Evolutionary conservation across 2,888 invertebrate species (phyloP).

Genomic region (Seladonia tumulorum): DNA sequence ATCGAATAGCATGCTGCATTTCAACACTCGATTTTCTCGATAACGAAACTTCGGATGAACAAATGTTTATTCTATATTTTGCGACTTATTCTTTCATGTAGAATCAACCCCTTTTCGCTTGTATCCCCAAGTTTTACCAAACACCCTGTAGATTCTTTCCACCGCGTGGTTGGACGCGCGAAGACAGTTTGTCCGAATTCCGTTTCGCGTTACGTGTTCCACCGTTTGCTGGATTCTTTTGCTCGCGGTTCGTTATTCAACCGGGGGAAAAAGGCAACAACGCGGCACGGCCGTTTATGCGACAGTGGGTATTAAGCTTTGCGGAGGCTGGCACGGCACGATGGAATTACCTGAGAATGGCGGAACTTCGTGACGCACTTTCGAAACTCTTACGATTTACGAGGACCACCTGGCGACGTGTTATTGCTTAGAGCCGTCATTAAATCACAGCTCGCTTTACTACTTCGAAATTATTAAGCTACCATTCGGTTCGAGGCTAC

Average conservation of each 20-base stretch:
- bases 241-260: conserved; percentile 17
- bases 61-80: too few relatives aligned
- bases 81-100: too few relatives aligned
- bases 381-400: conserved; percentile 55
- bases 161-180: neutral
- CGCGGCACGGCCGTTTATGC: neutral
- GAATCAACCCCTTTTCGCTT: too few relatives aligned
- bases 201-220: neutral
- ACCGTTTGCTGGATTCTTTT: neutral
- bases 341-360: conserved; percentile 29
- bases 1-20: too few relatives aligned
- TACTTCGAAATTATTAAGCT: conserved; percentile 42
- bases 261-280: conserved; percentile 7
- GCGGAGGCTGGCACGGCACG: neutral
- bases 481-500: conserved; percentile 11
- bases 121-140: too few relatives aligned
- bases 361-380: conserved; percentile 58
- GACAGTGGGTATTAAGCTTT: conserved; percentile 25
- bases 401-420: conserved; percentile 57
- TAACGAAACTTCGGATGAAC: too few relatives aligned
- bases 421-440: conserved; percentile 57
- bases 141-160: conserved; percentile 28
- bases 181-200: neutral
- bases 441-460: conserved; percentile 49
- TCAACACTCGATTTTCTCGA: too few relatives aligned